Evolutionary conservation across 2,797 vertebrate genomes (phyloP).

Genomic region (Sphenopsis melanotis): DNA sequence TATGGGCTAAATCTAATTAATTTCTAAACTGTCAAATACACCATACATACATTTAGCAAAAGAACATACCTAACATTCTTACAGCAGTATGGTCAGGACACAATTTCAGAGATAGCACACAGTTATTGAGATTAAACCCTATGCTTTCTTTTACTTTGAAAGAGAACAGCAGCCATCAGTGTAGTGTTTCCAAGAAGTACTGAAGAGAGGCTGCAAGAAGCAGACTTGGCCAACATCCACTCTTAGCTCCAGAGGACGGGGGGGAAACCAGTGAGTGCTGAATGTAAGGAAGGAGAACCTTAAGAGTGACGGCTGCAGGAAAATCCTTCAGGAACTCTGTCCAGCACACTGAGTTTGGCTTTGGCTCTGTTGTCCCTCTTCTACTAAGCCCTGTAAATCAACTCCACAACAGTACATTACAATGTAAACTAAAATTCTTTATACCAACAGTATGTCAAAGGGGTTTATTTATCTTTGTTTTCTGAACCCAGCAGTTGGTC

Average conservation of each 20-base stretch:
- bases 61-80: constrained; percentile 75
- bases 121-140: constrained; percentile 50
- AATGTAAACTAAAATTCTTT: constrained; percentile 79
- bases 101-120: constrained; percentile 77
- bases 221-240: neutral
- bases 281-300: constrained; percentile 35
- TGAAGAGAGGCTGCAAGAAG: constrained; percentile 51
- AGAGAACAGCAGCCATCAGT: constrained; percentile 52
- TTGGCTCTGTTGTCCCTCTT: constrained; percentile 29
- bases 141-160: neutral
- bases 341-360: neutral
- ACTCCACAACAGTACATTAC: constrained; percentile 75
- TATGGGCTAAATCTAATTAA: constrained; percentile 77
- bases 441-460: constrained; percentile 64
- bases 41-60: constrained; percentile 83
- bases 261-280: neutral
- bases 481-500: constrained; percentile 92
- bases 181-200: constrained; percentile 50
- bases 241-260: constrained; percentile 22
- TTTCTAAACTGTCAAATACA: constrained; percentile 84
- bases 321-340: constrained; percentile 1
- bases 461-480: constrained; percentile 65
- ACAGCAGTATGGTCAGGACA: constrained; percentile 81
- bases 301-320: constrained; percentile 35
- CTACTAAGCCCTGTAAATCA: constrained; percentile 60